phyloP scores from a whole-genome alignment of 2,888 invertebrate species.

The Dynastes hyllus region DNA sequence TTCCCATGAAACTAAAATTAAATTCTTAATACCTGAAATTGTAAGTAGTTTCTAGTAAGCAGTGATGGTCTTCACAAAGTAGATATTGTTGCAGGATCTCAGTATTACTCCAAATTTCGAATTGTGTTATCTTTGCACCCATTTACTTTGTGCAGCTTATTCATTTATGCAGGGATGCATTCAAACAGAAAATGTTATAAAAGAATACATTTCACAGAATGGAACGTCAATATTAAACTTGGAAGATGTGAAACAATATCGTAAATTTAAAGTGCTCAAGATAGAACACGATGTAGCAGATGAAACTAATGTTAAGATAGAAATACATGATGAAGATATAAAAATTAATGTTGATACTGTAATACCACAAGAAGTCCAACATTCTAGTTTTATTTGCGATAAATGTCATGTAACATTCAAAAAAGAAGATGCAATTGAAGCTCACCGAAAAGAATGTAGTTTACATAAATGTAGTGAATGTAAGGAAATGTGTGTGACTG shows the following conservation, averaged over 20 bases:
- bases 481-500: background rate
- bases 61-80: background rate
- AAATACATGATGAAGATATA: conserved; percentile 19
- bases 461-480: background rate
- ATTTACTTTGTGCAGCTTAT: conserved; percentile 38
- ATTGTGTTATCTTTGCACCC: conserved; percentile 34
- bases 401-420: conserved; percentile 3
- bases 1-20: conserved; percentile 20
- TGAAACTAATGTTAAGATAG: conserved; percentile 9
- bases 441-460: background rate
- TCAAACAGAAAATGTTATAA: conserved; percentile 25
- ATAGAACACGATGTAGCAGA: background rate
- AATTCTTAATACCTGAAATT: conserved; percentile 41
- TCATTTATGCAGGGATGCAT: conserved; percentile 39
- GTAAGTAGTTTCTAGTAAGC: conserved; percentile 26
- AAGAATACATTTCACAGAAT: conserved; percentile 9
- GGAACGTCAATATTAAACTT: background rate
- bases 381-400: conserved; percentile 9
- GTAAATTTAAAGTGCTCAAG: background rate
- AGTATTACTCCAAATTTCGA: conserved; percentile 6
- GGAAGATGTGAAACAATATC: conserved; percentile 8
- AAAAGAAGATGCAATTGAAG: background rate
- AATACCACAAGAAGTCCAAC: background rate
- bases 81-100: conserved; percentile 30
- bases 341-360: background rate